Percentiles rank a stretch among this genome's conserved stretches.
phyloP scores from a whole-genome alignment of 2,113 vertebrate genomes.

The Sprattus sprattus region DNA sequence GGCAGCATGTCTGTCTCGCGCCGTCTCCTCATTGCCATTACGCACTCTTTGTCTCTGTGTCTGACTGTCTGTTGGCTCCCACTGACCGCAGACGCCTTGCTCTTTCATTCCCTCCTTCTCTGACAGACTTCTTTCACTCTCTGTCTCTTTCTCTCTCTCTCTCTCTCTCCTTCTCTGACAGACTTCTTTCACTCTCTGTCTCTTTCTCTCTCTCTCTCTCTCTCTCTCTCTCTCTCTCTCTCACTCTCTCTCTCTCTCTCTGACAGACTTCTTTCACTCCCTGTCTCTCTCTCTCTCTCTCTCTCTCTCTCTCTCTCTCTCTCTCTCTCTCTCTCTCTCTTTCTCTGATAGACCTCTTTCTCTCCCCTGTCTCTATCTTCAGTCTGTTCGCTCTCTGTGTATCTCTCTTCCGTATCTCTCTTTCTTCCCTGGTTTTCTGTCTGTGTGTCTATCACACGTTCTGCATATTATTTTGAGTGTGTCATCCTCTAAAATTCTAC shows the following conservation, averaged over 20 bases:
- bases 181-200: neutral
- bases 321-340: neutral
- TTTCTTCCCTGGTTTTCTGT: neutral
- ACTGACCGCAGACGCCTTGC: constrained; percentile 1
- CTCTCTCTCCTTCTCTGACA: neutral
- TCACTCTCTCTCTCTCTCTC: neutral
- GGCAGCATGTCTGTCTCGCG: neutral
- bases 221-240: neutral
- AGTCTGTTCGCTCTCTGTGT: neutral
- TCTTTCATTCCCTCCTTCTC: neutral
- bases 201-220: neutral
- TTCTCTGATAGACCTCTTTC: neutral
- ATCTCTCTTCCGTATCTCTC: neutral
- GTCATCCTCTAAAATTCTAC: neutral
- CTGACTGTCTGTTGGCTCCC: neutral
- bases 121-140: neutral
- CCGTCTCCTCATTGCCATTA: neutral
- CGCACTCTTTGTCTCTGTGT: constrained; percentile 4
- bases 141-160: neutral
- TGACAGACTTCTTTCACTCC: neutral
- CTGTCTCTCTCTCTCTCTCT: neutral
- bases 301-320: neutral
- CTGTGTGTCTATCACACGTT: neutral
- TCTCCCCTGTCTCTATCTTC: neutral
- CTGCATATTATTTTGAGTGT: neutral